These are phyloP conservation scores for Amblyopsis hoosieri DNA, from an alignment of 2,797 vertebrate species.

Conservation along the genomic window DNA sequence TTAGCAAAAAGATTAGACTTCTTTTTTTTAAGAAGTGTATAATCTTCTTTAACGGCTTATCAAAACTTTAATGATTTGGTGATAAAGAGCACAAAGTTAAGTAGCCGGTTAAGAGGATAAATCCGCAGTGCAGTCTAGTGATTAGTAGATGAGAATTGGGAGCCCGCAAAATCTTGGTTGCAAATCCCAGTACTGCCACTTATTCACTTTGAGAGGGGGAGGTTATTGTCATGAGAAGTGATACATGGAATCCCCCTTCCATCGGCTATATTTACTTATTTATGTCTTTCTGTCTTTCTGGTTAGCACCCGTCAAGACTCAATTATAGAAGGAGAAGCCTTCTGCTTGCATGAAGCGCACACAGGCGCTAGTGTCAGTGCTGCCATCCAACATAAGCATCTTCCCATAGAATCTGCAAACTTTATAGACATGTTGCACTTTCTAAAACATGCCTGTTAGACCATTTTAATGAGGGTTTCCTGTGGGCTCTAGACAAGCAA, in stretches of 20 bases:
- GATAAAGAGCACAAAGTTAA: conserved; percentile 88
- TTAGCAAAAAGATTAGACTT: conserved; percentile 76
- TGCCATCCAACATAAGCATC: conserved; percentile 42
- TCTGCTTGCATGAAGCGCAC: conserved; percentile 51
- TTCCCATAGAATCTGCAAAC: conserved; percentile 39
- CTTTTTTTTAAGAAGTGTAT: conserved; percentile 70
- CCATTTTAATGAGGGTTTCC: conserved; percentile 54
- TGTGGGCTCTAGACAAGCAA: conserved; percentile 39
- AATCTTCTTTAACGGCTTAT: conserved; percentile 87
- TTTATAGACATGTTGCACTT: conserved; percentile 14
- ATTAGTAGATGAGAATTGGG: conserved; percentile 84
- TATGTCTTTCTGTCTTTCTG: conserved; percentile 61
- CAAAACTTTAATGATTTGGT: conserved; percentile 87
- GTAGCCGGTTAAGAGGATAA: conserved; percentile 86
- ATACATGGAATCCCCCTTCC: conserved; percentile 66
- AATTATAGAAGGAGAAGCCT: conserved; percentile 61
- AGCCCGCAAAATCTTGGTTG: conserved; percentile 78
- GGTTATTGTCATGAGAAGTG: conserved; percentile 73
- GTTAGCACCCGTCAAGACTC: conserved; percentile 65
- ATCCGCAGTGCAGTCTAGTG: conserved; percentile 83
- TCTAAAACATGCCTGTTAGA: conserved; percentile 30
- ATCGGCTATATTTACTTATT: conserved; percentile 71
- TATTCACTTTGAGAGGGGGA: conserved; percentile 78
- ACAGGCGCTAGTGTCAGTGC: conserved; percentile 40
- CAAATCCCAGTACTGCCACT: conserved; percentile 81